phyloP scores from a whole-genome alignment of 2,797 vertebrate genomes.

The Erithacus rubecula region DNA sequence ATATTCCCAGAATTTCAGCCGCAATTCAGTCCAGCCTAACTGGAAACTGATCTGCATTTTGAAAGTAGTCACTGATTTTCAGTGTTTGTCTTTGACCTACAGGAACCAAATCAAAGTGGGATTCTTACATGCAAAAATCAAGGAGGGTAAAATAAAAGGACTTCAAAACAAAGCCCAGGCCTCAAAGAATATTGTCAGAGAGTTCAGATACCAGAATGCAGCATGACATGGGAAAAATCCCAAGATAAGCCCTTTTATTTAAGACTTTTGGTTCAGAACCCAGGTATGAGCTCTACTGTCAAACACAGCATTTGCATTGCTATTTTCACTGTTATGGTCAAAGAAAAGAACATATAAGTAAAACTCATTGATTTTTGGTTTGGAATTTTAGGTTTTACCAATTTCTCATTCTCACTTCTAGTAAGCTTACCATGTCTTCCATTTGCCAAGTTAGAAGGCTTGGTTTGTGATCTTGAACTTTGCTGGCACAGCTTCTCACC shows the following conservation, averaged over 20 bases:
- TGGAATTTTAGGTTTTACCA: not conserved
- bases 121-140: not conserved
- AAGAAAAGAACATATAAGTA: not conserved
- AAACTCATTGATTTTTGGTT: not conserved
- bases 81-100: not conserved
- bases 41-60: not conserved
- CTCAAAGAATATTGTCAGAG: not conserved
- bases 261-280: not conserved
- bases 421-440: not conserved
- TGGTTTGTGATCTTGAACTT: not conserved
- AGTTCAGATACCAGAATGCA: not conserved
- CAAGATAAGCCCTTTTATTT: not conserved
- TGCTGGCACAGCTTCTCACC: not conserved
- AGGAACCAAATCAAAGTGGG: not conserved
- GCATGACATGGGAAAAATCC: not conserved
- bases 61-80: not conserved
- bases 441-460: not conserved
- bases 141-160: not conserved
- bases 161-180: not conserved
- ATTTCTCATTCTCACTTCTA: not conserved
- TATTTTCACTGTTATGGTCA: not conserved
- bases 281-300: not conserved
- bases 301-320: not conserved
- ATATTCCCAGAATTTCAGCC: constrained; percentile 58
- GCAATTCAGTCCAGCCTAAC: constrained; percentile 18